These are phyloP conservation scores for Mellilla xanthometata DNA, from an alignment of 2,888 invertebrate species.

Conservation along the genomic window DNA sequence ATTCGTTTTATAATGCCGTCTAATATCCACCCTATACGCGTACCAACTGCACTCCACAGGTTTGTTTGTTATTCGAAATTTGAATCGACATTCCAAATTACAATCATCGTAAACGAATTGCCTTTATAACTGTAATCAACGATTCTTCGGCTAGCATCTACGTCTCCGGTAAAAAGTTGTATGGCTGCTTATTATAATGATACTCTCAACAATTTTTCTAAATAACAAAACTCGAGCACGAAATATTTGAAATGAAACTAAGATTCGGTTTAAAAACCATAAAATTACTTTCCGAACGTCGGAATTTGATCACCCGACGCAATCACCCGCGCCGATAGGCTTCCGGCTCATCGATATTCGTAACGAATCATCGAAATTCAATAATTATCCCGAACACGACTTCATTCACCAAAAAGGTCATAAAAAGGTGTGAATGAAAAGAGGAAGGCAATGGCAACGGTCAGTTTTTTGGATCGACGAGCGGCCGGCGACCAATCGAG, in stretches of 20 bases:
- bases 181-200: slow-evolving; percentile 3
- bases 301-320: slow-evolving; percentile 73
- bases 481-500: slow-evolving; percentile 41
- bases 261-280: slow-evolving; percentile 74
- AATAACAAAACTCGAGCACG: slow-evolving; percentile 28
- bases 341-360: slow-evolving; percentile 82
- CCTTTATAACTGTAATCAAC: slow-evolving; percentile 5
- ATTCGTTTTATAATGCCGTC: slow-evolving; percentile 76
- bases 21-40: slow-evolving; percentile 52
- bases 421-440: slow-evolving; percentile 81
- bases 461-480: slow-evolving; percentile 64
- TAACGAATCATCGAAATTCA: slow-evolving; percentile 81
- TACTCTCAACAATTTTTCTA: slow-evolving; percentile 1
- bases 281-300: slow-evolving; percentile 76
- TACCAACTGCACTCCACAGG: slow-evolving; percentile 39
- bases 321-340: slow-evolving; percentile 73
- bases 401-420: slow-evolving; percentile 76
- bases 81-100: slow-evolving; percentile 44
- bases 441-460: slow-evolving; percentile 66
- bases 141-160: neutral
- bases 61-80: slow-evolving; percentile 34
- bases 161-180: slow-evolving; percentile 1
- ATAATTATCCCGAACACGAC: slow-evolving; percentile 82
- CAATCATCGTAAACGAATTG: slow-evolving; percentile 5
- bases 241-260: slow-evolving; percentile 47